Conservation (phyloP, 1,140 invertebrate species). For the Zaprionus tsacasi region DNA sequence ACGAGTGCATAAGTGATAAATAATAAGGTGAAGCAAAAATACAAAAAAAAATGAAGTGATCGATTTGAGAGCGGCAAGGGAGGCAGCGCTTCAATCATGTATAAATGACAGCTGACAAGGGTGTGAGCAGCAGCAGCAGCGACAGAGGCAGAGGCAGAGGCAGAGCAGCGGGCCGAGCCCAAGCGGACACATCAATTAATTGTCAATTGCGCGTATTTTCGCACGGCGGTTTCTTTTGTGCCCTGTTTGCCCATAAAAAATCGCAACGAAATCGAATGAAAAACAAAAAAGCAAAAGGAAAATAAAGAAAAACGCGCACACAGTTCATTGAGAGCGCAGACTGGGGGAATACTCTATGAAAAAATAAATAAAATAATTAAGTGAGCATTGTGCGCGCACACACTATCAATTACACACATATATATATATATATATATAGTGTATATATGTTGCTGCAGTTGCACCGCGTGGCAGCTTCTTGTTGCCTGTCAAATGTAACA, state of each 20-base stretch:
- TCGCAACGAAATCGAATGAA: not conserved
- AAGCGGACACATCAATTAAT: slow-evolving; percentile 82
- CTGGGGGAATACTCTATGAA: slow-evolving; percentile 52
- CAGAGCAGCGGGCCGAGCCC: slow-evolving; percentile 13
- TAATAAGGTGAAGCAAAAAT: slow-evolving; percentile 50
- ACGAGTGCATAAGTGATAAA: slow-evolving; percentile 71
- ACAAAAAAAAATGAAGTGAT: slow-evolving; percentile 33
- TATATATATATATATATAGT: too few species aligned
- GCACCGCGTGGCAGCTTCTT: slow-evolving; percentile 54
- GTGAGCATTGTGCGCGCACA: slow-evolving; percentile 65
- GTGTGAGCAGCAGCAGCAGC: slow-evolving; percentile 65
- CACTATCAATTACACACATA: slow-evolving; percentile 56
- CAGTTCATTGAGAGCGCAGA: slow-evolving; percentile 64
- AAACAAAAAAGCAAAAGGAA: slow-evolving; percentile 8
- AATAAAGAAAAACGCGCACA: slow-evolving; percentile 17
- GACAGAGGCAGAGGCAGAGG: slow-evolving; percentile 31
- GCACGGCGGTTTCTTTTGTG: slow-evolving; percentile 79
- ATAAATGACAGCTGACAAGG: slow-evolving; percentile 81
- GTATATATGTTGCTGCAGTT: slow-evolving; percentile 44
- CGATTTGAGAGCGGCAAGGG: slow-evolving; percentile 37
- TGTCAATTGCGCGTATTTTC: slow-evolving; percentile 82
- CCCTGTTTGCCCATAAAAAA: slow-evolving; percentile 20
- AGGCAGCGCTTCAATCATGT: slow-evolving; percentile 64
- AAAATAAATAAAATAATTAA: slow-evolving; percentile 79
- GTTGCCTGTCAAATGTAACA: slow-evolving; percentile 82